Base-by-base conservation (phyloP, 2,888 invertebrate genomes). In the Drosophila emarginata region DNA sequence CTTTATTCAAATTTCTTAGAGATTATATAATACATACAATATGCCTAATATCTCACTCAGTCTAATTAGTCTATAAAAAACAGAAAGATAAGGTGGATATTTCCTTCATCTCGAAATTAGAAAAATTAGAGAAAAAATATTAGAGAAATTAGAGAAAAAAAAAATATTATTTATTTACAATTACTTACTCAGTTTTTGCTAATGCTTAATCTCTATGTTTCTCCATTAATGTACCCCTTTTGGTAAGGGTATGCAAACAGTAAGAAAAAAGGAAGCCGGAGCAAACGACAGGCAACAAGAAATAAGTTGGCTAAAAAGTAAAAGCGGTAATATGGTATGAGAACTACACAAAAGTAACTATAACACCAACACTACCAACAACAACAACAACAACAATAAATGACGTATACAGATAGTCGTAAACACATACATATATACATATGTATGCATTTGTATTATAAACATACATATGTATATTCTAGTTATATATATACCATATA, bases 251-350 rank as follows among this genome's bases (percentile, higher is more conserved):
- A 53, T 14, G 32, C 32, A 28, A 26, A 53, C 26, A 28, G 53
- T 53, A 21, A 12, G 18, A 56, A 67, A 67, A 67, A 74, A 21
- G 45, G 45, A 45, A 45, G 45, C 11, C 45, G 21, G 64, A 54
- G 53, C 53, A 53, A 53, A 32, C 53, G 54, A 18, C 60, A 36
- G 60, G 15, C 39, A 52, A 52, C 50, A 58, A 64, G 63, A 62
- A 72, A 52, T 52, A 72, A 59, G 39, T 59, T 59, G 58, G 52
- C 62, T 58, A 58, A 52, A 60, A 37, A 56, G 52, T 50, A 64
- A 62, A 18, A 64, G 14, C 36, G 40, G 54, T 53, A 64, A 28
- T 58, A 32, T 9, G 39, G n/a, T 36, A 28, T 4, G 28, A 52
- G 36, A 45, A 45, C 64, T 39, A 36, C 53, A 54, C 14, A 52